phyloP scores from a whole-genome alignment of 2,888 invertebrate genomes.

The Elysia crispata region DNA sequence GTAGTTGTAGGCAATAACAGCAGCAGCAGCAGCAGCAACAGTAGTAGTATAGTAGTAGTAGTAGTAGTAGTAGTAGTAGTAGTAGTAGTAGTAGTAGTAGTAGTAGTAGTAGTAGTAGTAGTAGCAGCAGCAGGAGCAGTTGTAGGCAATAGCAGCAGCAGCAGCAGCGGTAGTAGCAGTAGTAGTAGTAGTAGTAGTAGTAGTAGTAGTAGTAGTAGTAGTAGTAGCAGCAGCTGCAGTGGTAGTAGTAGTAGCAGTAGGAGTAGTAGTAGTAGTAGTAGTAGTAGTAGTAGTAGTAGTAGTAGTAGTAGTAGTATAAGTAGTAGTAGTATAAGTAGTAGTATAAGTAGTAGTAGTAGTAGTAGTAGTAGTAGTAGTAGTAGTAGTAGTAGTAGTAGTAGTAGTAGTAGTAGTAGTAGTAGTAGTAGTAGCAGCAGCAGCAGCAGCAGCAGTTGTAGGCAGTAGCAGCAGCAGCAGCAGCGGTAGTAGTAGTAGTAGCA shows the following conservation, averaged over 20 bases:
- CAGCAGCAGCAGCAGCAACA: too few species aligned
- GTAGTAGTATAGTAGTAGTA: too few species aligned
- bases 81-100: neutral
- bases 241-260: too few species aligned
- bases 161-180: too few species aligned
- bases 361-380: constrained; percentile 34
- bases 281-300: constrained; percentile 23
- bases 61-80: constrained; percentile 11
- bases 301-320: constrained; percentile 11
- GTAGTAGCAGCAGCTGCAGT: neutral
- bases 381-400: constrained; percentile 43
- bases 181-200: too few species aligned
- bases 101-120: constrained; percentile 17
- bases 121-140: too few species aligned
- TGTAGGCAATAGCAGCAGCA: too few species aligned
- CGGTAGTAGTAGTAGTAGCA: constrained; percentile 1
- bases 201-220: constrained; percentile 14
- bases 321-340: too few species aligned
- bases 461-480: too few species aligned
- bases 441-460: constrained; percentile 16
- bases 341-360: too few species aligned
- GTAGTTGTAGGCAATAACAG: too few species aligned
- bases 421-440: constrained; percentile 40
- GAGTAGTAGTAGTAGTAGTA: too few species aligned
- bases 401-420: constrained; percentile 42